Conservation (phyloP, 2,888 invertebrate species). For the Drymonia ruficornis region DNA sequence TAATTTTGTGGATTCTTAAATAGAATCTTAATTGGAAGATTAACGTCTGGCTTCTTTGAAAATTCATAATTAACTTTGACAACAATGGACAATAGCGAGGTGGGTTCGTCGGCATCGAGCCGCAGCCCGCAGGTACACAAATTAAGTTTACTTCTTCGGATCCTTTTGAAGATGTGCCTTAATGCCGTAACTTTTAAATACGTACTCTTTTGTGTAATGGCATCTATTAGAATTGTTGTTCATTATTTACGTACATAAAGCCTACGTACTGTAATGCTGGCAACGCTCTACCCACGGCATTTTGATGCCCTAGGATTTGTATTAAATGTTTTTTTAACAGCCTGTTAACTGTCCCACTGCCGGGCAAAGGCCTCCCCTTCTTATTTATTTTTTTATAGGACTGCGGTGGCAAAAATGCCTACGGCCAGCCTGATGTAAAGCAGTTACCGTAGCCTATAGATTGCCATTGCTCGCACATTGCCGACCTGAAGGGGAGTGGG, state of each 20-base stretch:
- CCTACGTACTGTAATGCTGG: no score
- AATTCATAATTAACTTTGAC: slow-evolving; percentile 38
- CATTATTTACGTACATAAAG: background rate
- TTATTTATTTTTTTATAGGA: no score
- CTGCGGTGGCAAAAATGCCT: no score
- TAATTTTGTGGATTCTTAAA: background rate
- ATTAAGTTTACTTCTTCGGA: slow-evolving; percentile 18
- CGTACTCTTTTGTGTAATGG: background rate
- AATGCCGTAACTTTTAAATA: background rate
- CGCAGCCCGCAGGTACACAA: slow-evolving; percentile 19
- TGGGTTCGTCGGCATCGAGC: slow-evolving; percentile 17
- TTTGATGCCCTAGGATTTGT: no score
- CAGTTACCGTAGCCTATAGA: no score
- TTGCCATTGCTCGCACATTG: no score
- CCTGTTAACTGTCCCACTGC: no score
- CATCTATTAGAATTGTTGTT: background rate
- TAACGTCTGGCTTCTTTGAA: slow-evolving; percentile 21
- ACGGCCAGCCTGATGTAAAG: no score
- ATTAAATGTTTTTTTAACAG: no score
- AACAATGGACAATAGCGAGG: slow-evolving; percentile 25
- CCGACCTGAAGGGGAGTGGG: no score
- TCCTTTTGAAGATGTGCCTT: slow-evolving; percentile 1
- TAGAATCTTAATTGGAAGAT: slow-evolving; percentile 17
- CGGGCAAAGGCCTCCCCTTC: no score
- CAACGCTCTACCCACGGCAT: no score